Percentiles rank a stretch among this genome's conserved stretches.
Conservation (phyloP, 2,797 vertebrate species). For the Muscicapa comitata region DNA sequence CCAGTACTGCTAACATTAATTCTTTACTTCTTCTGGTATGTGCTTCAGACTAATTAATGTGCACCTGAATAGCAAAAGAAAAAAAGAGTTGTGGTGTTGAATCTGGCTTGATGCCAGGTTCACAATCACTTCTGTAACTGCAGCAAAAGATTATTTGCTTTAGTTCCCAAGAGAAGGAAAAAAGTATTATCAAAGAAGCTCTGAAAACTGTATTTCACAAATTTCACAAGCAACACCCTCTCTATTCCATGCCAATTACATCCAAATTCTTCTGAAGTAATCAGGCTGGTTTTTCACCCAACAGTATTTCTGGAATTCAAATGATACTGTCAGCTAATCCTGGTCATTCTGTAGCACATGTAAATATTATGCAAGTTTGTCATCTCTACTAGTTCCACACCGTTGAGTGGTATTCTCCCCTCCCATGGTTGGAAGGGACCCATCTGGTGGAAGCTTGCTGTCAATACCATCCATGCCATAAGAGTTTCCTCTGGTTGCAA, state of each 20-base stretch:
- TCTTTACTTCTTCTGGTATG: background rate
- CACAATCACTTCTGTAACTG: background rate
- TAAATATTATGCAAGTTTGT: background rate
- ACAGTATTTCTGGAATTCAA: background rate
- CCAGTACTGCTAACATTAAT: background rate
- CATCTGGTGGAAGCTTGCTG: background rate
- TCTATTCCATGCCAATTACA: background rate
- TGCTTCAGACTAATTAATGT: background rate
- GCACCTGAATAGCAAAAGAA: background rate
- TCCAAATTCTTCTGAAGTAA: background rate
- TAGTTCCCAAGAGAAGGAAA: background rate
- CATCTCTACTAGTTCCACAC: background rate
- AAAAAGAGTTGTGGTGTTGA: background rate
- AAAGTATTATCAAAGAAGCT: background rate
- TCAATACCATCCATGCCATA: fast-evolving
- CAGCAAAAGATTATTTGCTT: background rate
- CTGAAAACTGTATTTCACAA: background rate
- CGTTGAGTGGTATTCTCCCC: background rate
- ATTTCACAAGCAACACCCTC: background rate
- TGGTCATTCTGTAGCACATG: background rate
- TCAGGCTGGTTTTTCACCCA: background rate
- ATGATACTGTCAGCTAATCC: background rate
- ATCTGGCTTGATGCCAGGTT: background rate
- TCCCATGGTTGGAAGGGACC: background rate
- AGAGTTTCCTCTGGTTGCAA: background rate